A percentile compares a stretch with the other conserved stretches of the same genome.
phyloP scores from a whole-genome alignment of 2,113 vertebrate species.

The Podocnemis expansa region DNA sequence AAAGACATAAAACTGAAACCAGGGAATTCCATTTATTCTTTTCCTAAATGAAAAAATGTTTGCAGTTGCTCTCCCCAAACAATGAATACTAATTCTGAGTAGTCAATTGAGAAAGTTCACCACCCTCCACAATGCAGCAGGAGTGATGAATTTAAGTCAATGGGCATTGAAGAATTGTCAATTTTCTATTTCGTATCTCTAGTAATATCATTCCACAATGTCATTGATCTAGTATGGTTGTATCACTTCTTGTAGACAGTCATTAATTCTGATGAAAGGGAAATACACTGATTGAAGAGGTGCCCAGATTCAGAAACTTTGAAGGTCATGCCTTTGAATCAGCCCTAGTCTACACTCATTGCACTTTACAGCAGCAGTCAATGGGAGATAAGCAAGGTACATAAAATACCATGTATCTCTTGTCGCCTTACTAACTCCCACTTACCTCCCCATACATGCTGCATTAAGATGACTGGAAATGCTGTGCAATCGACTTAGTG shows the following conservation, averaged over 20 bases:
- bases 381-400: too few relatives aligned
- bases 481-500: too few relatives aligned
- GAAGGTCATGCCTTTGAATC: slow-evolving; percentile 3
- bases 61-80: background rate
- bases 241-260: background rate
- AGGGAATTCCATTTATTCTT: background rate
- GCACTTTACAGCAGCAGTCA: too few relatives aligned
- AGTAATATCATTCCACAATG: background rate
- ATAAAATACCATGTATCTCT: too few relatives aligned
- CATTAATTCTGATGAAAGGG: slow-evolving; percentile 52
- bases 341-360: too few relatives aligned
- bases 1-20: background rate
- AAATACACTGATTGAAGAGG: background rate
- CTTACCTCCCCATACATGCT: too few relatives aligned
- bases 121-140: background rate
- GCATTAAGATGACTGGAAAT: too few relatives aligned
- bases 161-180: background rate
- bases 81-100: background rate
- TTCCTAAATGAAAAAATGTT: background rate
- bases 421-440: too few relatives aligned
- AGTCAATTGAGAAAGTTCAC: background rate
- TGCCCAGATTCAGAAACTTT: slow-evolving; percentile 1
- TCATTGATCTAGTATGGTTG: background rate
- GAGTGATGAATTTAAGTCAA: slow-evolving; percentile 21
- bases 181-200: slow-evolving; percentile 11